Evolutionary conservation across 2,797 vertebrate species (phyloP).

Genomic region (Sebastes kiyomatsui): DNA sequence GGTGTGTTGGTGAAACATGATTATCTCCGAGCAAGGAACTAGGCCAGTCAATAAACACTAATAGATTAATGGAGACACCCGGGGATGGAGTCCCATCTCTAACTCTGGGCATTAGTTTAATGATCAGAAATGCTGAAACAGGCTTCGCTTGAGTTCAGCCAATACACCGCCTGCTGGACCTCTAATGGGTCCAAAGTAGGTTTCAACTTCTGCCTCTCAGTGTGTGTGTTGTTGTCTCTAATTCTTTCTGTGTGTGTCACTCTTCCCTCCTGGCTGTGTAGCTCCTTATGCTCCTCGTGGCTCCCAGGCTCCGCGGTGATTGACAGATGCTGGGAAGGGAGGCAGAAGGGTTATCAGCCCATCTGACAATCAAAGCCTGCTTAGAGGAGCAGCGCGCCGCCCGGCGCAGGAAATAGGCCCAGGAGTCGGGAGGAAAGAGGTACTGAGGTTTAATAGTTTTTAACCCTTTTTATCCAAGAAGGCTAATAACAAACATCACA

Average conservation of each 20-base stretch:
- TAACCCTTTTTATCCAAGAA: not conserved
- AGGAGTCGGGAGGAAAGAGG: slow-evolving; percentile 19
- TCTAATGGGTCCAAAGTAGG: slow-evolving; percentile 40
- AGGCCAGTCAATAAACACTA: slow-evolving; percentile 73
- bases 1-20: slow-evolving; percentile 63
- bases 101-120: slow-evolving; percentile 76
- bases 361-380: slow-evolving; percentile 73
- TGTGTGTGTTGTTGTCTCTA: slow-evolving; percentile 20
- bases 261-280: slow-evolving; percentile 39
- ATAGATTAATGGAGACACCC: slow-evolving; percentile 70
- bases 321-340: slow-evolving; percentile 65
- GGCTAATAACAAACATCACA: not conserved
- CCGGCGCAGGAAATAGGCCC: slow-evolving; percentile 7
- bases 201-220: slow-evolving; percentile 14
- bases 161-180: slow-evolving; percentile 25
- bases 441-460: slow-evolving; percentile 20
- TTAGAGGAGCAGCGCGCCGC: slow-evolving; percentile 36
- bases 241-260: slow-evolving; percentile 32
- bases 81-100: slow-evolving; percentile 47
- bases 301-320: slow-evolving; percentile 49
- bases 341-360: slow-evolving; percentile 71
- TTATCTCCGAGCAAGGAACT: slow-evolving; percentile 70
- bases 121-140: slow-evolving; percentile 76
- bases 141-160: slow-evolving; percentile 48
- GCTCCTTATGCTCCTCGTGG: slow-evolving; percentile 34